A percentile compares a stretch with the other conserved stretches of the same genome.
Evolutionary conservation across 2,888 invertebrate genomes (phyloP).

Genomic region (Exocentrus adspersus): DNA sequence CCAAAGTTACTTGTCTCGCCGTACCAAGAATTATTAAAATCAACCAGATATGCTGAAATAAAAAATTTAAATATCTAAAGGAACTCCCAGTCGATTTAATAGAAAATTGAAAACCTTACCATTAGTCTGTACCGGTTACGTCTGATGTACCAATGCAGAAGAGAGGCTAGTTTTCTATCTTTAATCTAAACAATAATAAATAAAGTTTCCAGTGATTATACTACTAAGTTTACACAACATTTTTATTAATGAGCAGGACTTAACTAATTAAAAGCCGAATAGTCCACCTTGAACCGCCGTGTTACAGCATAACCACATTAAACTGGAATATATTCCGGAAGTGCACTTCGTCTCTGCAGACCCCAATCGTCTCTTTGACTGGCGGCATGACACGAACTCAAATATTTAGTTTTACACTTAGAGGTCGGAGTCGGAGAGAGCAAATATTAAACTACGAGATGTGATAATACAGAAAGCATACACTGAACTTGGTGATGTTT

Average conservation of each 20-base stretch:
- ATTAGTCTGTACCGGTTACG: no score
- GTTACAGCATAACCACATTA: not conserved
- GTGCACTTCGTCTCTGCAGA: not conserved
- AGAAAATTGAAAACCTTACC: not conserved
- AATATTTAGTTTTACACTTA: constrained; percentile 27
- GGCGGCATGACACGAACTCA: constrained; percentile 15
- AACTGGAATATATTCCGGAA: not conserved
- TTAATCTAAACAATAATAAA: no score
- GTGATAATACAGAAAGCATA: not conserved
- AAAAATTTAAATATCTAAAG: not conserved
- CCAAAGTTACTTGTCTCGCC: not conserved
- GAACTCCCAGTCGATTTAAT: not conserved
- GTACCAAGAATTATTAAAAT: not conserved
- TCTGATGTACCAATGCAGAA: no score
- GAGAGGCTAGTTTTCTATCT: no score
- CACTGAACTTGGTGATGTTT: constrained; percentile 11
- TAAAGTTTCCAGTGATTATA: no score
- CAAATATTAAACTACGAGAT: constrained; percentile 24
- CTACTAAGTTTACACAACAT: no score
- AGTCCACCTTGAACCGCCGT: constrained; percentile 1
- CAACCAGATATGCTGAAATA: not conserved
- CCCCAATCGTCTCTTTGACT: constrained; percentile 14
- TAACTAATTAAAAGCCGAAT: no score
- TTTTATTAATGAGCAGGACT: no score
- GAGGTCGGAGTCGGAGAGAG: not conserved